Evolutionary conservation across 2,888 invertebrate species (phyloP), one percentile per base, ranked within the genome.

Genomic region (Pantelozetes paolii): DNA sequence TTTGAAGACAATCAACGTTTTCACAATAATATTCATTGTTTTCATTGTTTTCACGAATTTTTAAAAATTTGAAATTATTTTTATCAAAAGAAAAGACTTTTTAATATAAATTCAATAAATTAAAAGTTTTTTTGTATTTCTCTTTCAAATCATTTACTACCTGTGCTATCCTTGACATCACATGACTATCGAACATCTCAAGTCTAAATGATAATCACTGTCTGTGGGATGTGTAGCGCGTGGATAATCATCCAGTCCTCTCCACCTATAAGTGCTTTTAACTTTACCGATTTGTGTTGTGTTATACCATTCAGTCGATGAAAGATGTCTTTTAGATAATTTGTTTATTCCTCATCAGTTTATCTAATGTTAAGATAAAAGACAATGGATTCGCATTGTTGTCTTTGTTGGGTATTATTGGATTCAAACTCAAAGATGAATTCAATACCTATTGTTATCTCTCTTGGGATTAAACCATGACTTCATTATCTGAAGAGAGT

Each of bases 391-490:
- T 99, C 0, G 96, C 99, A 76, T 95, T 94, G 13, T 90, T 89
- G 81, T 95, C 94, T 74, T 88, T 86, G 81, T n/a, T 99, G 99
- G 0, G 94, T 93, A 0, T 99, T 90, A 83, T 96, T 20, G 20
- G 1, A 13, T 8, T 9, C 18, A 9, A 67, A 40, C 2, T 23
- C 40, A 11, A 2, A 20, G 1, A 42, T 23, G 1, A 3, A 0
- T 76, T 94, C 94, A n/a, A 86, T 83, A 1, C 93, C 90, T 15
- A 94, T 82, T 76, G 94, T 94, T 84, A 97, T 95, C 81, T 99
- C 99, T 26, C 99, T 84, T 0, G 99, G 98, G 78, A 99, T 99
- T 97, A 80, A 99, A 88, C 99, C 99, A 99, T 81, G 97, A 96
- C 8, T 90, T 89, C 1, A 97, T 89, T 36, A 99, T 95, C 81